Conservation (phyloP, 2,888 invertebrate species). For the Troglohyphantes excavatus region DNA sequence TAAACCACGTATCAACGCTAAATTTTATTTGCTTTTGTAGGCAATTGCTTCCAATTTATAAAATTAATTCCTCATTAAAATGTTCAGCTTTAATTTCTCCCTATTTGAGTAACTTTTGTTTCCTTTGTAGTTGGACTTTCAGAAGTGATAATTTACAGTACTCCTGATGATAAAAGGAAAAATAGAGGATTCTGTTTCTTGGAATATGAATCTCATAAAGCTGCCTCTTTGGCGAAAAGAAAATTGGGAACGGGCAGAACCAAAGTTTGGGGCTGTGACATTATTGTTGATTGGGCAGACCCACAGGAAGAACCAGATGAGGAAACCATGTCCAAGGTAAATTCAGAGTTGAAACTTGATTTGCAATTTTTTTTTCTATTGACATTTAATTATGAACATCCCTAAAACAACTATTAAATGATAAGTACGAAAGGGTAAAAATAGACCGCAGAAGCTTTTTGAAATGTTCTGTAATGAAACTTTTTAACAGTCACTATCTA, state of each 20-base stretch:
- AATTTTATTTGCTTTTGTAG: too few relatives aligned
- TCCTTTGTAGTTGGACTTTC: constrained; percentile 92
- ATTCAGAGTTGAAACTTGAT: neutral
- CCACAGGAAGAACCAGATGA: constrained; percentile 99
- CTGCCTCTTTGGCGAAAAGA: constrained; percentile 98
- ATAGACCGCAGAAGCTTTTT: too few relatives aligned
- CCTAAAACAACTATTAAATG: too few relatives aligned
- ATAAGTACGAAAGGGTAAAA: too few relatives aligned
- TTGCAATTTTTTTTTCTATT: neutral
- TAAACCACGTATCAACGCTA: too few relatives aligned
- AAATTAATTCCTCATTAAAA: neutral
- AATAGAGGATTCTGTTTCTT: constrained; percentile 99
- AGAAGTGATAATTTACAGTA: constrained; percentile 99
- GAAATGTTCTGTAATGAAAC: too few relatives aligned
- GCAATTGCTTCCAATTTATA: too few relatives aligned
- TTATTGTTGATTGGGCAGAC: constrained; percentile 99
- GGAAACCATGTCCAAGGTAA: constrained; percentile 98
- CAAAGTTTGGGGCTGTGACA: constrained; percentile 99
- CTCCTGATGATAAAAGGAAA: constrained; percentile 99
- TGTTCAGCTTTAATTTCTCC: neutral
- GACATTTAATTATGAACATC: too few relatives aligned
- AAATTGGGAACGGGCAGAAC: constrained; percentile 95
- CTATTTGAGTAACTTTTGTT: neutral
- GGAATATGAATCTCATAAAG: constrained; percentile 99
- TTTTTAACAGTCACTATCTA: too few relatives aligned